Evolutionary conservation across 1,140 invertebrate genomes (phyloP).

Genomic region (Philotrypesis tridentata): DNA sequence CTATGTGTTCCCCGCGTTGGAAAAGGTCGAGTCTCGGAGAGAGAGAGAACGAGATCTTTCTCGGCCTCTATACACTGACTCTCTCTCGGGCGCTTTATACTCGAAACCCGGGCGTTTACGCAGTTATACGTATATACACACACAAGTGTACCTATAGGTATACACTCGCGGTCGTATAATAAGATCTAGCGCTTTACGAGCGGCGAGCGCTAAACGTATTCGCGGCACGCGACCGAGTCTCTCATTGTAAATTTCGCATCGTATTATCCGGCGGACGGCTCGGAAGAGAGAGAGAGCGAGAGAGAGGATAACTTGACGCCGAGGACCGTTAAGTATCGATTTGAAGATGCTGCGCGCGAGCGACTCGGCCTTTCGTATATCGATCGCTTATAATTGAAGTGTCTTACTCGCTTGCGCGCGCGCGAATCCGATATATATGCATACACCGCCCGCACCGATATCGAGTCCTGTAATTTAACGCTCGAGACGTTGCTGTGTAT

Average conservation of each 20-base stretch:
- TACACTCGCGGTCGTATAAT: background rate
- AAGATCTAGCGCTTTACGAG: conserved; percentile 21
- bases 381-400: background rate
- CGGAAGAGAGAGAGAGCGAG: too few relatives aligned
- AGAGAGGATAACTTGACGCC: background rate
- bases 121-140: too few relatives aligned
- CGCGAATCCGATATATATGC: background rate
- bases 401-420: background rate
- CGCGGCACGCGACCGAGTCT: conserved; percentile 1
- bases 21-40: conserved; percentile 6
- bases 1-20: conserved; percentile 10
- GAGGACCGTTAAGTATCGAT: background rate
- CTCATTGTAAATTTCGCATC: conserved; percentile 35
- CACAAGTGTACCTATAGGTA: too few relatives aligned
- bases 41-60: conserved; percentile 26
- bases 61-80: background rate
- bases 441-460: background rate
- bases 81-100: background rate
- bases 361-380: too few relatives aligned
- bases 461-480: too few relatives aligned
- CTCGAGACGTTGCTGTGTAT: background rate
- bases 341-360: background rate
- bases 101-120: too few relatives aligned
- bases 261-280: background rate
- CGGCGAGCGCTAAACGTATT: background rate